Base-by-base conservation (phyloP, 2,797 vertebrate species). In the Glossophaga mutica region DNA sequence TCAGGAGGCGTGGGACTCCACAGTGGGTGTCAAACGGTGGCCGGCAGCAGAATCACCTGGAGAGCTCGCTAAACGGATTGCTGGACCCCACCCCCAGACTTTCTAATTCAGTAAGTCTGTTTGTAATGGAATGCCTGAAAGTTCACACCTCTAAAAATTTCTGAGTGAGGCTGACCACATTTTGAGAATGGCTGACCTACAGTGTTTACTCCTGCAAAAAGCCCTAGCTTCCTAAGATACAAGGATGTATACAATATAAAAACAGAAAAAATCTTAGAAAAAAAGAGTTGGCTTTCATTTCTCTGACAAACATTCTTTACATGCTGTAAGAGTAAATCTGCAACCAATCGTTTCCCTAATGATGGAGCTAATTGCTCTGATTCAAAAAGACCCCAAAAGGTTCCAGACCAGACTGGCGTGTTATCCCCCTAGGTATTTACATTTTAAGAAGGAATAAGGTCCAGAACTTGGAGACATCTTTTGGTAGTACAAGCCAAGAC, bases 291-390 rank as follows among this genome's bases (percentile, higher is more conserved):
- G 29, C 16, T 85, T 94, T 88, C 46, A 42, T 77, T 90, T 85
- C 46, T 92, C 67, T 70, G 71, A 96, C 83, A 93, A 92, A 79
- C 29, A 87, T 78, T 88, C 86, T 87, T 70, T 34, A 84, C 67
- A 90, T 68, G 22, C 44, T 46, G 19, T 79, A 79, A 57, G 65
- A 91, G 74, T 86, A 62, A 39, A 24, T 76, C 12, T 48, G 48
- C 16, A 90, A 79, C 67, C 11, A n/a, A 79, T 86, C 68, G 2
- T 79, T 95, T 92, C 78, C 62, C 62, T 89, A 82, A 34, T 34
- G 9, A 83, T 32, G 42, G 19, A 83, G 32, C 57, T 46, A 92
- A 87, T 77, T 65, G 62, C 55, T 83, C 44, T 89, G 6, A 89
- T 42, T 42, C 46, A 55, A 77, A 93, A 94, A 44, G 62, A 71